Evolutionary conservation across 2,113 vertebrate species (phyloP), one percentile per base, ranked within the genome.

Genomic region (Sciurus niger): DNA sequence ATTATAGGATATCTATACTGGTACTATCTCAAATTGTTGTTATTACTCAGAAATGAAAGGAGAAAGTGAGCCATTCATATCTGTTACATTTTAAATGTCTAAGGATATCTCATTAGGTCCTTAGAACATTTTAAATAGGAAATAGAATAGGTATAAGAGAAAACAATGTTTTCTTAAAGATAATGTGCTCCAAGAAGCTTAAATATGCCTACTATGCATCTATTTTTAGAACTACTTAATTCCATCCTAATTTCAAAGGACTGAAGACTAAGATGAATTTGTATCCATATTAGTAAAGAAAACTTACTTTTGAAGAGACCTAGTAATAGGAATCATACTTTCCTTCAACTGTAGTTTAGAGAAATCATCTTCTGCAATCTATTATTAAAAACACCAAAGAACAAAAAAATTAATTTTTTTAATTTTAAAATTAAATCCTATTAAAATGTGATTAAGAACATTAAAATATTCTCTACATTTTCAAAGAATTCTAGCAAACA

Each of bases 241-340:
- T 83, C 30, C 11, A 94, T 22, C 11, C 43, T 91, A 43, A 86
- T 37, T 86, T 85, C 14, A 91, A 82, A 95, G 18, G 16, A 78
- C 84, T 55, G 17, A 28, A 4, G 9, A n/a, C 18, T 84, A 93
- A 82, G 55, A 80, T 48, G 11, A 20, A 67, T 58, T 40, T 63
- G 46, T 48, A 70, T 17, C 37, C 51, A 37, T 17, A 84, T 84
- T 63, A 90, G 7, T 85, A 90, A 10, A 28, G 11, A 84, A 84
- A 82, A 98, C 98, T 98, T 98, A 99, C 99, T 99, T 99, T 94
- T 98, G 97, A 97, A 99, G 98, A 6, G 99, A 99, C 40, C 89
- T 98, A 48, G 97, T 98, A 85, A 98, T 98, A 92, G 98, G 98
- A 80, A 98, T 96, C 87, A 96, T 90, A 80, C 98, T 98, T 63